A percentile compares a stretch with the other conserved stretches of the same genome.
Conservation (phyloP, 2,113 vertebrate species). For the Aramus guarauna region DNA sequence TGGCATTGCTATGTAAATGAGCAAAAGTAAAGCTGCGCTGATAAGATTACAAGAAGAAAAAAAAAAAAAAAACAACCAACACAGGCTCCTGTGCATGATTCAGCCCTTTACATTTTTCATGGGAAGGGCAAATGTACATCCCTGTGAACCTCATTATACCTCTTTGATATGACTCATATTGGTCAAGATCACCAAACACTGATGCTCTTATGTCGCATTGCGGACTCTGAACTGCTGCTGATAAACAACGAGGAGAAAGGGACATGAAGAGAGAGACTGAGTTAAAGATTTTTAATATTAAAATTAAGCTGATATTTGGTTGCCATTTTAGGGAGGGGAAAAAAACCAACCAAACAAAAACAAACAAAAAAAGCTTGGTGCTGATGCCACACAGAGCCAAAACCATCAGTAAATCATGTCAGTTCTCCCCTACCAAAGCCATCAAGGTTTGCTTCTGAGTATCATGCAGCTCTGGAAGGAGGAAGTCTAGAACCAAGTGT, state of each 20-base stretch:
- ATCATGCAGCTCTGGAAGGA: not conserved
- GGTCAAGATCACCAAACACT: not conserved
- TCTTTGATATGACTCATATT: not conserved
- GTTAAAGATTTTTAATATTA: not conserved
- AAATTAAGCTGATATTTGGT: not conserved
- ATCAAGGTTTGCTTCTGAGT: not conserved
- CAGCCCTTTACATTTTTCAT: not conserved
- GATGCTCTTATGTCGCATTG: fast-evolving
- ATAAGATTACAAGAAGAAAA: not conserved
- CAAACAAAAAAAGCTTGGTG: not conserved
- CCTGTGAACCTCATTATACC: not conserved
- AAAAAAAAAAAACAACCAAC: too few species aligned
- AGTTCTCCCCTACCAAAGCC: not conserved
- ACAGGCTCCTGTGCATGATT: not conserved
- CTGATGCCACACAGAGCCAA: not conserved
- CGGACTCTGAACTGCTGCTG: not conserved
- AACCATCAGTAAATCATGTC: fast-evolving
- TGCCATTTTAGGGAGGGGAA: not conserved
- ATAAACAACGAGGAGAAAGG: not conserved
- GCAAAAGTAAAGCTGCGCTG: not conserved
- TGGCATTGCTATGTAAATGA: not conserved
- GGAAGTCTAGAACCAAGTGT: not conserved
- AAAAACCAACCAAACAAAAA: not conserved
- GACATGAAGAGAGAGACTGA: not conserved
- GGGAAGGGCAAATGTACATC: not conserved